Base-by-base conservation (phyloP, 2,113 vertebrate species). In the Megaceryle torquata region DNA sequence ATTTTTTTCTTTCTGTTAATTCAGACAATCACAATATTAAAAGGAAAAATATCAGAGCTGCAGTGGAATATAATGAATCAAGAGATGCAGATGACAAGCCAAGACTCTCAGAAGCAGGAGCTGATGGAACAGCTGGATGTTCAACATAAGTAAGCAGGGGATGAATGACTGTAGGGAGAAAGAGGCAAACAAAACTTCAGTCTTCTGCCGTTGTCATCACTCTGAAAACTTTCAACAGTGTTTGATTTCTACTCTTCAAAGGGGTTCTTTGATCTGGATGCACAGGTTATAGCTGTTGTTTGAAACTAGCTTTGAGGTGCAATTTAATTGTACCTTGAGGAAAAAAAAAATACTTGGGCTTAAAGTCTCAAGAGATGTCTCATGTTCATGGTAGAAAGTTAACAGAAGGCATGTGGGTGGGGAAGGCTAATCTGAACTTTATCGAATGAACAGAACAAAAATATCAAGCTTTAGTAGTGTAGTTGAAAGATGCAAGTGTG, bases 41-140 rank as follows among this genome's bases (percentile, higher is more conserved):
- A 98, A 96, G 99, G 98, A 54, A 98, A 98, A 71, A 95, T 99
- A 94, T 98, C 99, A 43, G 99, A 99, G 24, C 97, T 99, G 63
- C 98, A 98, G 24, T 98, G 98, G 98, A 98, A 97, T 80, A 83
- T 98, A 74, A 99, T 99, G 98, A 99, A 98, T 86, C 98, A 99
- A 96, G 99, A 99, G 93, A 98, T 98, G 71, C 98, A 98, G 81
- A 97, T 99, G 93, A 98, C 98, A 60, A 94, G 95, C 46, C 98
- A 98, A 88, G 98, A 97, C 28, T 97, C 98, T 7, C 98, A 99
- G 96, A 99, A 98, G 86, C 98, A 99, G 94, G 98, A 99, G 67
- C 95, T 99, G 84, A 98, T 98, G 96, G 99, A 99, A 80, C 99
- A 99, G 94, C 93, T 99, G 68, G 98, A 99, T 53, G 85, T 98